These are phyloP conservation scores for Papilio glaucus DNA, from an alignment of 1,140 invertebrate genomes.

Conservation along the genomic window DNA sequence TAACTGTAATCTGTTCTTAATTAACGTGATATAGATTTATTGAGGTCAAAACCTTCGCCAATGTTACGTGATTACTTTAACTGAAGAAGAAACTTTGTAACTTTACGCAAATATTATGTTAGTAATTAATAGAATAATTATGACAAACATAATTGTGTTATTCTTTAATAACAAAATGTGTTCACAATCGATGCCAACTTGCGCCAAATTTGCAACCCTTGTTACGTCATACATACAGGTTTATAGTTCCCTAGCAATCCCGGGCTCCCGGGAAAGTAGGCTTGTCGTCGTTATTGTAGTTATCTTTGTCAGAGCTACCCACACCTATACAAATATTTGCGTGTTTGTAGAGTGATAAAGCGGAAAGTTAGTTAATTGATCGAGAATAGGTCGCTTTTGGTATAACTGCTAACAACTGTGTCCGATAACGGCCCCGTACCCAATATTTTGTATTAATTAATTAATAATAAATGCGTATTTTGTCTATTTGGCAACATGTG, in stretches of 20 bases:
- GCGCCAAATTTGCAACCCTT: neutral
- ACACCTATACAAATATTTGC: slow-evolving; percentile 75
- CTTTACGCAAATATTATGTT: neutral
- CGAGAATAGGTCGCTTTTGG: slow-evolving; percentile 70
- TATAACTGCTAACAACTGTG: slow-evolving; percentile 70
- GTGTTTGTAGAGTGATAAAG: slow-evolving; percentile 79
- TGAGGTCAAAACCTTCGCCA: neutral
- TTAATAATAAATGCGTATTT: neutral
- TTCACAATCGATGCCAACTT: neutral
- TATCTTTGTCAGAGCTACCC: slow-evolving; percentile 77
- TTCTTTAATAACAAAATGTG: too few relatives aligned
- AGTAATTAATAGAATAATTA: too few relatives aligned
- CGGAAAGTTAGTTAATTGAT: slow-evolving; percentile 80
- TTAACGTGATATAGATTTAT: slow-evolving; percentile 33
- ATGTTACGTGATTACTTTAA: neutral
- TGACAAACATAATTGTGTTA: too few relatives aligned
- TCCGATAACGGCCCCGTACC: slow-evolving; percentile 65
- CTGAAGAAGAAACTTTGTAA: neutral
- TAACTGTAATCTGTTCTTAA: slow-evolving; percentile 36
- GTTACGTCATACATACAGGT: slow-evolving; percentile 5
- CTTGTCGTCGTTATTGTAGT: slow-evolving; percentile 54
- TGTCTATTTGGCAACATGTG: neutral
- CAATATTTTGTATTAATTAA: slow-evolving; percentile 61
- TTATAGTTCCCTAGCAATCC: neutral
- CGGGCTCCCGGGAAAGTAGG: neutral